Evolutionary conservation across 2,797 vertebrate species (phyloP).

Genomic region (Malacoraja senta): DNA sequence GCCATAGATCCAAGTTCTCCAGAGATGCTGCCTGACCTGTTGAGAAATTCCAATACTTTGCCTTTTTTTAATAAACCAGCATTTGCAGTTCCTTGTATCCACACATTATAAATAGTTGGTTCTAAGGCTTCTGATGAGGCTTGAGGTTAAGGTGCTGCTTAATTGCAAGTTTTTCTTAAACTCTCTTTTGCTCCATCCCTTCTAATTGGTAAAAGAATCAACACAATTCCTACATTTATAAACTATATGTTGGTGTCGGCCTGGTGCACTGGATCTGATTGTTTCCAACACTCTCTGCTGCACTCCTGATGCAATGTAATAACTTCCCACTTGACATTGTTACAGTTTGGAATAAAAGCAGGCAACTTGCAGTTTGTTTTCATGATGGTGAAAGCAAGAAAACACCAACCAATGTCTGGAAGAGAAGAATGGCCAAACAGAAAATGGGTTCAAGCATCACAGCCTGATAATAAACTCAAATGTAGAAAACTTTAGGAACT

Average conservation of each 20-base stretch:
- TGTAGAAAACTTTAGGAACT: neutral
- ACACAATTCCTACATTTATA: neutral
- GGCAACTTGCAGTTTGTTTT: neutral
- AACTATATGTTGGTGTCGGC: neutral
- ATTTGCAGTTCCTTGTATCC: no score
- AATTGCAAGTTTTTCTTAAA: neutral
- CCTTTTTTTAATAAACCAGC: no score
- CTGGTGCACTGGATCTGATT: neutral
- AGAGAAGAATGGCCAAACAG: neutral
- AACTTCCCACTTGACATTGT: neutral
- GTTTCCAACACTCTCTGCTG: no score
- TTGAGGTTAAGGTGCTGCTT: neutral
- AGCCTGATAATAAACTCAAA: conserved; percentile 28
- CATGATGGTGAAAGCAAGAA: neutral
- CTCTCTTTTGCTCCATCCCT: neutral
- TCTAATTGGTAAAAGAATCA: neutral
- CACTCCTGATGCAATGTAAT: no score
- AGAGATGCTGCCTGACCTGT: no score
- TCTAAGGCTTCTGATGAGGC: neutral
- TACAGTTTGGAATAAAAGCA: neutral
- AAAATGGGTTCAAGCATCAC: neutral
- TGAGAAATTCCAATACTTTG: no score
- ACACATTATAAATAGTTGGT: neutral
- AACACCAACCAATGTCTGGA: neutral
- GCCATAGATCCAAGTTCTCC: no score